These are phyloP conservation scores for Sebastes oblongus DNA, from an alignment of 2,797 vertebrate species.

Conservation along the genomic window DNA sequence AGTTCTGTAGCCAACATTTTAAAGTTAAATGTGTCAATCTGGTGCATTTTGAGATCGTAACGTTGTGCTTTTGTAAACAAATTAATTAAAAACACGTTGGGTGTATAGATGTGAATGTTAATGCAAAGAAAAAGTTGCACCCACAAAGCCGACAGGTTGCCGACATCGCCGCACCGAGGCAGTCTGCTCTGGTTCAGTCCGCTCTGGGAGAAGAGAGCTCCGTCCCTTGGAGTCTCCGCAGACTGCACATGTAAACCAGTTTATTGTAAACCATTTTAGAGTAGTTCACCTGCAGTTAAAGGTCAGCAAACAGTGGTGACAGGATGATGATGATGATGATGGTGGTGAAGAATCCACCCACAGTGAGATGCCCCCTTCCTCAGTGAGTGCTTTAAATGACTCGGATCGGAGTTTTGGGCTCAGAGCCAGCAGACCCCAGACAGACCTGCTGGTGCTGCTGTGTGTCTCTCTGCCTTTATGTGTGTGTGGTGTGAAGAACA, in stretches of 20 bases:
- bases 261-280: not conserved
- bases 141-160: too few relatives aligned
- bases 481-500: not conserved
- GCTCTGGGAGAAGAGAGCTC: too few relatives aligned
- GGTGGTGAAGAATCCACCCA: not conserved
- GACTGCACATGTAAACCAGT: not conserved
- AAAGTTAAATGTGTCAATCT: not conserved
- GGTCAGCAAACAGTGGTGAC: not conserved
- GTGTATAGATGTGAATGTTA: not conserved
- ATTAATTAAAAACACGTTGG: not conserved
- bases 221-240: too few relatives aligned
- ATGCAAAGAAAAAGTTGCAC: too few relatives aligned
- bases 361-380: not conserved
- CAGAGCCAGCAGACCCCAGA: constrained; percentile 6
- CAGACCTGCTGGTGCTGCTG: not conserved
- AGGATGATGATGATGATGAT: not conserved
- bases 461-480: not conserved
- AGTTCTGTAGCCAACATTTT: not conserved
- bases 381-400: not conserved
- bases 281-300: not conserved
- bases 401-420: constrained; percentile 10
- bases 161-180: too few relatives aligned
- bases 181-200: too few relatives aligned
- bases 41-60: not conserved
- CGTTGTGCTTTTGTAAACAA: too few relatives aligned